A percentile compares a stretch with the other conserved stretches of the same genome.
These are phyloP conservation scores for Chrysomela aeneicollis DNA, from an alignment of 2,888 invertebrate species.

Conservation along the genomic window DNA sequence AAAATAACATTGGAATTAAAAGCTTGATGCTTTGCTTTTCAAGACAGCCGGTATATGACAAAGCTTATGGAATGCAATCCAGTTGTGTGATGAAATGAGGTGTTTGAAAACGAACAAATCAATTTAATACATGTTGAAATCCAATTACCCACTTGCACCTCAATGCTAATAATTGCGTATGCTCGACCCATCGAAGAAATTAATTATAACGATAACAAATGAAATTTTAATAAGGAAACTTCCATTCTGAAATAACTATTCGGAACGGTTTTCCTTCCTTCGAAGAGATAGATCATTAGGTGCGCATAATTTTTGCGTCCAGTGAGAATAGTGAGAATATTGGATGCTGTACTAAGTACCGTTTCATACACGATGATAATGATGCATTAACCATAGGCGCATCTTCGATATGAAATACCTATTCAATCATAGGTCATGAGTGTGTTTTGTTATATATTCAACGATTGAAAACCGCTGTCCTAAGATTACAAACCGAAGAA, in stretches of 20 bases:
- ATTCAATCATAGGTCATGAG: too few relatives aligned
- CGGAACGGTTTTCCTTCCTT: background rate
- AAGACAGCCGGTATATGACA: too few relatives aligned
- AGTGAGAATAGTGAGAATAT: background rate
- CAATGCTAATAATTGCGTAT: background rate
- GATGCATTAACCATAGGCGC: background rate
- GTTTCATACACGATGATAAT: background rate
- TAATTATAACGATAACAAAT: background rate
- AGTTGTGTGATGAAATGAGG: background rate
- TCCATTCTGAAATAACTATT: background rate
- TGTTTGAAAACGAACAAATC: background rate
- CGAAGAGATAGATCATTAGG: background rate
- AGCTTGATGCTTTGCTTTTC: too few relatives aligned
- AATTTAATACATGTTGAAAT: background rate
- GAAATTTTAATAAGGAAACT: conserved; percentile 1
- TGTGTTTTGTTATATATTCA: too few relatives aligned
- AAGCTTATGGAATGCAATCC: too few relatives aligned
- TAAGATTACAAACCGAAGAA: too few relatives aligned
- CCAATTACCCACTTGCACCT: background rate
- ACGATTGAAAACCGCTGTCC: too few relatives aligned
- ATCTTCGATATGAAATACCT: background rate
- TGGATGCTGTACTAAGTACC: background rate
- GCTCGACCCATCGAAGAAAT: background rate
- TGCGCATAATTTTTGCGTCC: background rate
- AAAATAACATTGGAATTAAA: too few relatives aligned